phyloP scores from a whole-genome alignment of 2,113 vertebrate genomes.

The Pterocles orientalis region DNA sequence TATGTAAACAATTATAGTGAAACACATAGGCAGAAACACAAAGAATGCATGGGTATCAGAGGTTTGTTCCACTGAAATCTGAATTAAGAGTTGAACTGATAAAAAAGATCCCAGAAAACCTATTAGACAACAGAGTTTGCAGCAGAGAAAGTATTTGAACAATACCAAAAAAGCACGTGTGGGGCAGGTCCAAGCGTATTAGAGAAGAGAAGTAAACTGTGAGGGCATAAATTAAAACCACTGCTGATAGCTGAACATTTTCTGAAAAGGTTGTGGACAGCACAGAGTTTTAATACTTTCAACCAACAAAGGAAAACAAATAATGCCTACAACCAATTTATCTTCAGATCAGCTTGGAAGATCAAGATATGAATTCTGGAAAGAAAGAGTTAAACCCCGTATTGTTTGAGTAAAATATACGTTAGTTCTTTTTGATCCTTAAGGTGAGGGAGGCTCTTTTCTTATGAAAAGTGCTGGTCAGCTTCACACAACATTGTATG shows the following conservation, averaged over 20 bases:
- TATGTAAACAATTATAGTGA: not conserved
- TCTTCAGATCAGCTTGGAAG: not conserved
- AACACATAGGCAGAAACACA: not conserved
- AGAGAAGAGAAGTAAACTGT: not conserved
- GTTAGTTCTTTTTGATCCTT: constrained; percentile 12
- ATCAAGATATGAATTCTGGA: not conserved
- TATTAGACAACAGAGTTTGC: not conserved
- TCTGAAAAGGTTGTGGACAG: not conserved
- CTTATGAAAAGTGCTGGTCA: not conserved
- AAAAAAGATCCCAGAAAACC: not conserved
- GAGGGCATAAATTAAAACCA: not conserved
- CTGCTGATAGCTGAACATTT: not conserved
- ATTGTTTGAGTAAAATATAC: not conserved
- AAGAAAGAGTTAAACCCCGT: not conserved
- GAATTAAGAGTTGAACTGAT: not conserved
- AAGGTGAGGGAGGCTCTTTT: not conserved
- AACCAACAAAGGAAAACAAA: not conserved
- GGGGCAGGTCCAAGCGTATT: not conserved
- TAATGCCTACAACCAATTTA: not conserved
- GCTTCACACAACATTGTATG: not conserved
- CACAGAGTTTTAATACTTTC: not conserved
- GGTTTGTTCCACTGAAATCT: not conserved
- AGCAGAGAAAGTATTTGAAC: not conserved
- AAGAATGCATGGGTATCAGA: not conserved
- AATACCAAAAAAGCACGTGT: not conserved